Conservation (phyloP, 2,113 vertebrate species). For the Pogonocichla stellata region DNA sequence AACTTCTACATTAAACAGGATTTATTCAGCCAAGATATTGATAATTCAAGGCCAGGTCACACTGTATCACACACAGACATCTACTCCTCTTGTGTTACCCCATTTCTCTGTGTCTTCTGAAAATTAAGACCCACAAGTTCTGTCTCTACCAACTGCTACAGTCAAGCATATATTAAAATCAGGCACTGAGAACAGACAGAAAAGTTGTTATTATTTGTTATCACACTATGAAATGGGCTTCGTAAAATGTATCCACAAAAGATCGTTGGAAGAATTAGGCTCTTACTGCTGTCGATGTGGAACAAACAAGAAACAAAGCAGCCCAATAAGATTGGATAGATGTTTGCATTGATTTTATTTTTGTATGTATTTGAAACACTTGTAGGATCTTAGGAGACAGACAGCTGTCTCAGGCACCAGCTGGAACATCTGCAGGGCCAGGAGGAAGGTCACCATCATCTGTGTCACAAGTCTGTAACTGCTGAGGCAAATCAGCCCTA, state of each 20-base stretch:
- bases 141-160: not conserved
- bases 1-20: not conserved
- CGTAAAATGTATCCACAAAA: not conserved
- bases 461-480: not conserved
- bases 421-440: not conserved
- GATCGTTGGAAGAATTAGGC: not conserved
- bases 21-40: not conserved
- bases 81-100: not conserved
- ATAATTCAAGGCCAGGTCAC: not conserved
- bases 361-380: not conserved
- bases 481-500: not conserved
- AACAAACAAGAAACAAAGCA: not conserved
- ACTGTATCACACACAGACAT: not conserved
- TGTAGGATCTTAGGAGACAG: not conserved
- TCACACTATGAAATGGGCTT: not conserved
- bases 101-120: not conserved
- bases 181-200: not conserved
- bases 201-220: not conserved
- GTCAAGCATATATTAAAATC: not conserved
- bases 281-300: accelerated
- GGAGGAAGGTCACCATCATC: not conserved
- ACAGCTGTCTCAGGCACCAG: accelerated
- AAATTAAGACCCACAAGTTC: not conserved
- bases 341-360: not conserved
- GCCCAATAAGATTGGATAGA: not conserved